These are phyloP conservation scores for Epicauta chinensis DNA, from an alignment of 1,140 invertebrate genomes.

Conservation along the genomic window DNA sequence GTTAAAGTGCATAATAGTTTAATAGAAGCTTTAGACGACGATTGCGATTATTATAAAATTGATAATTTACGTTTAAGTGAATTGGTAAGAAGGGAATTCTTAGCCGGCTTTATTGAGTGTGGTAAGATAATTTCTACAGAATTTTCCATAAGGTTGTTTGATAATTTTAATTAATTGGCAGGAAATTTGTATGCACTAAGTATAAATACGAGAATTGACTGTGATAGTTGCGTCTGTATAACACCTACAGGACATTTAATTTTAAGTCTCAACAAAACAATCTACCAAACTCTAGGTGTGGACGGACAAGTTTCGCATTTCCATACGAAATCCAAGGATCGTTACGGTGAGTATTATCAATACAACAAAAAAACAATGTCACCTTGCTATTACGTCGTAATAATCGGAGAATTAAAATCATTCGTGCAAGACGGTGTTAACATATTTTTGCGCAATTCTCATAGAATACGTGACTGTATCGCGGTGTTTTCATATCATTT, in stretches of 20 bases:
- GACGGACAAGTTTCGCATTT: slow-evolving; percentile 48
- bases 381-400: no score
- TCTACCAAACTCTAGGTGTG: slow-evolving; percentile 49
- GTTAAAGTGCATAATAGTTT: slow-evolving; percentile 41
- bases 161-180: slow-evolving; percentile 34
- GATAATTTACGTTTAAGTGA: slow-evolving; percentile 41
- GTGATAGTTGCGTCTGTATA: slow-evolving; percentile 46
- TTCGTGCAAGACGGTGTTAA: no score
- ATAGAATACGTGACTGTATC: not conserved
- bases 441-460: no score
- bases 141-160: no score
- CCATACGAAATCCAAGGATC: slow-evolving; percentile 40
- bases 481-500: slow-evolving; percentile 3
- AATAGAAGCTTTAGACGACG: slow-evolving; percentile 39
- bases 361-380: not conserved
- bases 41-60: slow-evolving; percentile 53
- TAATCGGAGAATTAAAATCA: no score
- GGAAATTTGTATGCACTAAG: slow-evolving; percentile 47
- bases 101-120: slow-evolving; percentile 40
- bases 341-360: slow-evolving; percentile 49
- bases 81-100: slow-evolving; percentile 48
- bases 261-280: slow-evolving; percentile 45
- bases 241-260: slow-evolving; percentile 47
- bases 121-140: slow-evolving; percentile 21
- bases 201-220: slow-evolving; percentile 46